Percentiles rank a stretch among this genome's conserved stretches.
These are phyloP conservation scores for Trachelus stipa DNA, from an alignment of 2,888 invertebrate genomes.

Conservation along the genomic window DNA sequence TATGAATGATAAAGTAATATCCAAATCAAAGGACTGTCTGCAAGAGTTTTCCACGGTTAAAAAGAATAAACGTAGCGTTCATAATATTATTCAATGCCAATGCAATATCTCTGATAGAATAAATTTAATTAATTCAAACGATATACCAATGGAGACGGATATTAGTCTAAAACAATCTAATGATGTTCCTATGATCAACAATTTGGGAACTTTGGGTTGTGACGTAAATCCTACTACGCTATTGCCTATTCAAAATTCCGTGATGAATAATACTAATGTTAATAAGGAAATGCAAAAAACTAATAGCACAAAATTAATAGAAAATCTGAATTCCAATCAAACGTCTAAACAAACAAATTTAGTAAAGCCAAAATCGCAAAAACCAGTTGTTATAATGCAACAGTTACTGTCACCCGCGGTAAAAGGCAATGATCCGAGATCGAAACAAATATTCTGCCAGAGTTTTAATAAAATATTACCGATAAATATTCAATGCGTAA, in stretches of 20 bases:
- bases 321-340: neutral
- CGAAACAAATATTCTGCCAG: neutral
- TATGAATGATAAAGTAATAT: slow-evolving; percentile 4
- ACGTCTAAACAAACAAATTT: neutral
- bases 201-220: neutral
- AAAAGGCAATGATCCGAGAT: slow-evolving; percentile 5
- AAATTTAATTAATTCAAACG: slow-evolving; percentile 6
- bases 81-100: slow-evolving; percentile 5
- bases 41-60: slow-evolving; percentile 13
- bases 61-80: slow-evolving; percentile 3
- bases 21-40: neutral
- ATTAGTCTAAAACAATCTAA: neutral
- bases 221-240: neutral
- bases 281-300: neutral
- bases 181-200: neutral
- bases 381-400: slow-evolving; percentile 23
- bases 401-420: slow-evolving; percentile 15
- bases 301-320: neutral
- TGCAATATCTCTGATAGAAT: slow-evolving; percentile 7
- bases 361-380: slow-evolving; percentile 14
- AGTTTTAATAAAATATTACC: slow-evolving; percentile 11
- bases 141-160: neutral
- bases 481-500: slow-evolving; percentile 7
- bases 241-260: neutral
- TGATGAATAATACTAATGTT: neutral